Base-by-base conservation (phyloP, 1,140 invertebrate species). In the Thaumetopoea pityocampa region DNA sequence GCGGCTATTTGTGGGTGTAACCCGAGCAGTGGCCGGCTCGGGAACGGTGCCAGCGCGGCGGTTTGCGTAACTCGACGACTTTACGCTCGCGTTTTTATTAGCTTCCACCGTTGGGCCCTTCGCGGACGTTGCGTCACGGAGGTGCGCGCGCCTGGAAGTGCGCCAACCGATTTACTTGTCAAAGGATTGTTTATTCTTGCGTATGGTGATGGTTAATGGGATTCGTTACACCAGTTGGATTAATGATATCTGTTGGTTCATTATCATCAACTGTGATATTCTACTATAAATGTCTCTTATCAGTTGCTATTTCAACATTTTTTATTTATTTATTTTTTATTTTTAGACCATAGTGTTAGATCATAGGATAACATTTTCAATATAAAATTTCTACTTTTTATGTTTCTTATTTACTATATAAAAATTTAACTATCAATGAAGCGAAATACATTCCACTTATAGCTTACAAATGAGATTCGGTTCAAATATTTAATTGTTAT, bases 1-100 rank as follows among this genome's bases (percentile, higher is more conserved):
- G 70, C 72, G 72, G 64, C 79, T 82, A 82, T 84, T 84, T 84
- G 78, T 71, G 68, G 76, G 54, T 40, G 80, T 80, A 82, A 81
- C 62, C 59, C 74, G 78, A 82, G 73, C 63, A 69, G 74, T 56
- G 61, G 57, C 65, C 67, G 68, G 45, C 62, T 59, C 60, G 67
- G 80, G 77, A 73, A 58, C 63, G 37, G 38, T 73, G 78, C 80
- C 77, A 80, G 67, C 57, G 50, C 62, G 53, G 46, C 52, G 53
- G 66, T 79, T 79, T 81, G 77, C 77, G 76, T 82, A 84, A 81
- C n/a, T n/a, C 64, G 55, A 55, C 51, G 58, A 48, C 47, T 69
- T 68, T 58, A 64, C 67, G 68, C 61, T 56, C 62, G 64, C 54
- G 62, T 70, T 78, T 76, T 78, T 77, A 76, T 74, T 69, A 65